Evolutionary conservation across 1,140 invertebrate species (phyloP), one percentile per base, ranked within the genome.

Genomic region (Drosophila sturtevanti): DNA sequence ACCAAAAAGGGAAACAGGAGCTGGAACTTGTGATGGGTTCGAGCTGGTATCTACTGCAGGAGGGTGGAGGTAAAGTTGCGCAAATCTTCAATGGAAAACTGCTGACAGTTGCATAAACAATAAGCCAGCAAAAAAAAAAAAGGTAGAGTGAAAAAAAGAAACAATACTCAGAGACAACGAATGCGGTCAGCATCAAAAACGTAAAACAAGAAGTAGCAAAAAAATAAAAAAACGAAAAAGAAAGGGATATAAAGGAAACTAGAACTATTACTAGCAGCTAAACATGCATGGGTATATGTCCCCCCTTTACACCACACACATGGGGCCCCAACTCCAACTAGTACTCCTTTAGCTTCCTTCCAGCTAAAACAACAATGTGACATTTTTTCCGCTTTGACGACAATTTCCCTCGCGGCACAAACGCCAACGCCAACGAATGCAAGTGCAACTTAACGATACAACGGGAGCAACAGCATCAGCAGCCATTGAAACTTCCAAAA

Each of bases 41-140:
- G 37, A 14, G 55, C 16, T 24, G 52, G 35, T 11, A 2, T 12
- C 4, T 12, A 44, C n/a, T n/a, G 44, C 4, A 6, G 12, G 21
- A 14, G 7, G 34, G 31, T 9, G n/a, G 14, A 24, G 35, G 16
- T 10, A 44, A 34, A 24, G 18, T 31, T 14, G 52, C 63, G 68
- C 67, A 79, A 86, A 79, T 74, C 73, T 76, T 65, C 72, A 81
- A 69, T 68, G 67, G 72, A 89, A 87, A 82, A 86, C 84, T 86
- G 82, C 82, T 86, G 82, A 86, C 82, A 86, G 82, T 86, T 86
- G 82, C 82, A 86, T 87, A 86, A 86, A 86, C 82, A 86, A 86
- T 86, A 86, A 87, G 79, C 52, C 59, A 68, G 71, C 64, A 58
- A 68, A 76, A 63, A 61, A 41, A 52, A 59, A 31, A 41, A 80